Conservation (phyloP, 2,888 invertebrate species). For the Hyppa rectilinea region DNA sequence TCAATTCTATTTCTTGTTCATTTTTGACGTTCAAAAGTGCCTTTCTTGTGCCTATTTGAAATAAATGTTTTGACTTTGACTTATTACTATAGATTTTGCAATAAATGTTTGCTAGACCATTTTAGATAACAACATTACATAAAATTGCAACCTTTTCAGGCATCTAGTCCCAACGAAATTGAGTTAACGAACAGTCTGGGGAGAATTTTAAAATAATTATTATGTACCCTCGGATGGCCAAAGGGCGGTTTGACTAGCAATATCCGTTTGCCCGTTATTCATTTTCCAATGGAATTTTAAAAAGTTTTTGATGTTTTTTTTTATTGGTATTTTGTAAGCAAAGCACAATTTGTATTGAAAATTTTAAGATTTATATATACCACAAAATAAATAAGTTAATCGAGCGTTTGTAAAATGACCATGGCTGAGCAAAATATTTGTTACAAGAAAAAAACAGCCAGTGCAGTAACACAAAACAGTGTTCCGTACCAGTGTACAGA, state of each 20-base stretch:
- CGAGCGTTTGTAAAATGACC: too few relatives aligned
- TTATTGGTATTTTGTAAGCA: conserved; percentile 20
- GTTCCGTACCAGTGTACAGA: too few relatives aligned
- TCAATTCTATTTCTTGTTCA: too few relatives aligned
- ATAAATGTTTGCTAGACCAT: background rate
- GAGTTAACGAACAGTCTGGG: conserved; percentile 54
- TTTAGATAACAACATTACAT: background rate
- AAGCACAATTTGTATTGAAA: conserved; percentile 16
- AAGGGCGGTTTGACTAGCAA: conserved; percentile 34
- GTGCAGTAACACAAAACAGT: too few relatives aligned
- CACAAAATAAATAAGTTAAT: too few relatives aligned
- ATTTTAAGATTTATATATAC: too few relatives aligned
- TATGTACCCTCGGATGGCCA: conserved; percentile 43
- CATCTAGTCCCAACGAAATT: conserved; percentile 57
- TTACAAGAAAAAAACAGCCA: too few relatives aligned
- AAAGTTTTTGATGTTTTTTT: conserved; percentile 35
- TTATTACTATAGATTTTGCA: too few relatives aligned
- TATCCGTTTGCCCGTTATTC: conserved; percentile 27
- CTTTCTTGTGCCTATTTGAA: too few relatives aligned
- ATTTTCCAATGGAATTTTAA: conserved; percentile 58
- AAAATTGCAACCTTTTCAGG: conserved; percentile 45
- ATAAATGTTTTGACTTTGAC: too few relatives aligned
- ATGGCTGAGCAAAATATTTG: too few relatives aligned
- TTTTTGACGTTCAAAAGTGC: too few relatives aligned
- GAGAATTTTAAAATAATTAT: conserved; percentile 63